phyloP scores from a whole-genome alignment of 2,888 invertebrate genomes.

The Zaprionus obscuricornis region DNA sequence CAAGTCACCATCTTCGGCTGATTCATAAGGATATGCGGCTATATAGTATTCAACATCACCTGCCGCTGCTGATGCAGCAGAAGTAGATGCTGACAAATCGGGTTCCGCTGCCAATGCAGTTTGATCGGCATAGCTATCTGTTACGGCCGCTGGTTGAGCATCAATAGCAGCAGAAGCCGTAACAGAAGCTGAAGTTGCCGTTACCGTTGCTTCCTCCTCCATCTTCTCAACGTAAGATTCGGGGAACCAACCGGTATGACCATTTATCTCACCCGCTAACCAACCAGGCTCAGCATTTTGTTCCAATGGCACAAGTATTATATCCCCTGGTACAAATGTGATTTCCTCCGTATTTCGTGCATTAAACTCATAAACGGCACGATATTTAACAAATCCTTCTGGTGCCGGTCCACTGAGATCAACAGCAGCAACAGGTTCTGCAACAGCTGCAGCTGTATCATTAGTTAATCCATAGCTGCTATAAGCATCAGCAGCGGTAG shows the following conservation, averaged over 20 bases:
- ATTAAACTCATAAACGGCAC: slow-evolving; percentile 96
- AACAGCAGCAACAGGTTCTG: slow-evolving; percentile 39
- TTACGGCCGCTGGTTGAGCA: slow-evolving; percentile 32
- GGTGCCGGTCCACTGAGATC: slow-evolving; percentile 82
- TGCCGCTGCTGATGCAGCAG: slow-evolving; percentile 79
- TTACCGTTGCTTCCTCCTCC: slow-evolving; percentile 78
- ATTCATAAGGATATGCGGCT: slow-evolving; percentile 95
- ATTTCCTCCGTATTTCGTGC: slow-evolving; percentile 97
- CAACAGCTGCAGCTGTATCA: slow-evolving; percentile 70
- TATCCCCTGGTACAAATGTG: slow-evolving; percentile 96
- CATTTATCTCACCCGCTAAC: slow-evolving; percentile 95
- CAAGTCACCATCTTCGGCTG: slow-evolving; percentile 95
- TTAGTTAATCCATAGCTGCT: slow-evolving; percentile 59
- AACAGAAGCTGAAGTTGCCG: slow-evolving; percentile 6
- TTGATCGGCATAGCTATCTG: slow-evolving; percentile 78
- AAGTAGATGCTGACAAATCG: slow-evolving; percentile 36
- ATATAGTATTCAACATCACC: slow-evolving; percentile 90
- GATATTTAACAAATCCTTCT: slow-evolving; percentile 88
- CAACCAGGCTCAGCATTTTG: slow-evolving; percentile 98
- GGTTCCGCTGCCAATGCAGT: slow-evolving; percentile 59
- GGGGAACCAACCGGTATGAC: slow-evolving; percentile 97
- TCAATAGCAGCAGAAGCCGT: slow-evolving; percentile 24
- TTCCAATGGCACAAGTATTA: slow-evolving; percentile 89
- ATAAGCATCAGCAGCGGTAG: slow-evolving; percentile 68
- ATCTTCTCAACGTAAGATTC: slow-evolving; percentile 96